phyloP scores from a whole-genome alignment of 2,113 vertebrate species.

The Macquaria ambigua region DNA sequence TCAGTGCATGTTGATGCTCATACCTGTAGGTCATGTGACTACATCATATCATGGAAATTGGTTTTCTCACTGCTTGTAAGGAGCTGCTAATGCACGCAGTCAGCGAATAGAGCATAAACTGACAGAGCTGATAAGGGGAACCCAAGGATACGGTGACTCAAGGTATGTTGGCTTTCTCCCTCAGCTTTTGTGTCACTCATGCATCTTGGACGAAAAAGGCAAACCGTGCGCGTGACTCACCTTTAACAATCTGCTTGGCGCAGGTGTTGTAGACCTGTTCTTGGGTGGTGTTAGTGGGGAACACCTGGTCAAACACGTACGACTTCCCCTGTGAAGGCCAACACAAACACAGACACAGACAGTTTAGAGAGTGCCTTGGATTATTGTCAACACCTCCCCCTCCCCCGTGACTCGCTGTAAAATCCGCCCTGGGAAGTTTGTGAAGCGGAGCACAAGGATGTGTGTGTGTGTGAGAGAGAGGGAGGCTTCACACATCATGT shows the following conservation, averaged over 20 bases:
- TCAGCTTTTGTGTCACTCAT: constrained; percentile 9
- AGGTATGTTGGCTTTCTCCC: not conserved
- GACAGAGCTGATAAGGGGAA: constrained; percentile 11
- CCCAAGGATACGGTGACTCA: constrained; percentile 1
- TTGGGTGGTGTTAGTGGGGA: constrained; percentile 93
- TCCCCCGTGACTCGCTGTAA: constrained; percentile 30
- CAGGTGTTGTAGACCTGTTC: constrained; percentile 94
- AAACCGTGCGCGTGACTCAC: constrained; percentile 77
- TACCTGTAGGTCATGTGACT: constrained; percentile 7
- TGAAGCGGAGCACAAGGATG: not conserved
- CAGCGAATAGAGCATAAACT: not conserved
- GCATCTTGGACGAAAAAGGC: not conserved
- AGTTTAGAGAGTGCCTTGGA: constrained; percentile 17
- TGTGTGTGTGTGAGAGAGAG: constrained; percentile 10
- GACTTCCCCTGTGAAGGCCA: constrained; percentile 86
- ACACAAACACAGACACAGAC: constrained; percentile 43
- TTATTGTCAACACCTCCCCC: constrained; percentile 45
- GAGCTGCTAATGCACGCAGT: constrained; percentile 1
- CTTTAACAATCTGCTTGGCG: constrained; percentile 96
- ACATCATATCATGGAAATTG: constrained; percentile 34
- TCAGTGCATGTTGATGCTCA: constrained; percentile 17
- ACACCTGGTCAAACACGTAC: constrained; percentile 92
- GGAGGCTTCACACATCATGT: constrained; percentile 32
- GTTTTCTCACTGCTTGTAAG: constrained; percentile 19
- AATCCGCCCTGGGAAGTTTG: constrained; percentile 31